Conservation (phyloP, 2,888 invertebrate species). For the Globia sparganii region DNA sequence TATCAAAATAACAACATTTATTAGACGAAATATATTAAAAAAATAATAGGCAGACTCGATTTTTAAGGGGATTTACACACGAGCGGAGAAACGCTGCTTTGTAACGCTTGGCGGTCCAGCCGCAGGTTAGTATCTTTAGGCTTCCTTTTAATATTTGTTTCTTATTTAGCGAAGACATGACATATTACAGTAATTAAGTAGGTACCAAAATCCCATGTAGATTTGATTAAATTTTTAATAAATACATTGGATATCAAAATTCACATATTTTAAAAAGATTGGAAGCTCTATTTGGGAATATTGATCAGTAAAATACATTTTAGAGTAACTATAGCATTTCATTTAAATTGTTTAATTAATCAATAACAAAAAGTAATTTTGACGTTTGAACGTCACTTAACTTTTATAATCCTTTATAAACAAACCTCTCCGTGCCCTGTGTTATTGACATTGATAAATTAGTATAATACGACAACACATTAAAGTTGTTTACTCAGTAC, state of each 20-base stretch:
- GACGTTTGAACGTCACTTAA: background rate
- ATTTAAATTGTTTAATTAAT: background rate
- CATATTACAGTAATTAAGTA: background rate
- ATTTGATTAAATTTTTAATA: background rate
- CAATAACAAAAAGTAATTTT: background rate
- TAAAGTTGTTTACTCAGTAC: background rate
- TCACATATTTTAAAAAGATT: background rate
- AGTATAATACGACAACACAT: background rate
- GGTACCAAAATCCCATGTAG: background rate
- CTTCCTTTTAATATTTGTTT: constrained; percentile 38
- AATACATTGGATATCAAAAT: background rate
- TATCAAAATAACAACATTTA: constrained; percentile 60
- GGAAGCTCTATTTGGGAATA: background rate
- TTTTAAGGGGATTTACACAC: constrained; percentile 70
- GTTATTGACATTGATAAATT: background rate
- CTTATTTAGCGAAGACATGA: background rate
- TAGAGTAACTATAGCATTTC: constrained; percentile 12
- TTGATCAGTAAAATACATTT: background rate
- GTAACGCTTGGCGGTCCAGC: constrained; percentile 68
- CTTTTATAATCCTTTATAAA: background rate
- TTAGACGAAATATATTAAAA: constrained; percentile 65
- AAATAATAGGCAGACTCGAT: constrained; percentile 75
- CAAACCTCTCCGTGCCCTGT: background rate
- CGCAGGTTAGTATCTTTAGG: constrained; percentile 57
- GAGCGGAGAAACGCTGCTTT: constrained; percentile 71